A percentile compares a stretch with the other conserved stretches of the same genome.
Evolutionary conservation across 2,113 vertebrate genomes (phyloP).

Genomic region (Lophotis ruficrista): DNA sequence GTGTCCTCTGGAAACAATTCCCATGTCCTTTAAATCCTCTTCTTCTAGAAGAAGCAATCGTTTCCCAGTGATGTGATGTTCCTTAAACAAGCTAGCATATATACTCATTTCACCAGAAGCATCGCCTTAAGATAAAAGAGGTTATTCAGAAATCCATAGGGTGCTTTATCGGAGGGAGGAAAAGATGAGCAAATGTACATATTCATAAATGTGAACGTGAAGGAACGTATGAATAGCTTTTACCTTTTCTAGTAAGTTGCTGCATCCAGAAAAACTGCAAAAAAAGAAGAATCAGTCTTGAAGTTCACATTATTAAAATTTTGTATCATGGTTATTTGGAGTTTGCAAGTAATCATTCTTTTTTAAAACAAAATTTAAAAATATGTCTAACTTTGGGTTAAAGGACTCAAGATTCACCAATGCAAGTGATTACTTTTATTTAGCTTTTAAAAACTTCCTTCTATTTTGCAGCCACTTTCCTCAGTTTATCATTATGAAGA

Average conservation of each 20-base stretch:
- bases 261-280: constrained; percentile 95
- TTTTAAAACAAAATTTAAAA: neutral
- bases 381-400: neutral
- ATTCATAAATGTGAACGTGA: neutral
- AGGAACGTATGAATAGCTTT: constrained; percentile 21
- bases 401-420: neutral
- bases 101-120: constrained; percentile 82
- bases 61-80: constrained; percentile 96
- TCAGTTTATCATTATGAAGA: neutral
- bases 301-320: neutral
- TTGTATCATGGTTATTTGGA: neutral
- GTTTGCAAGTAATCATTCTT: neutral
- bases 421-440: neutral
- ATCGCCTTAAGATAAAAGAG: constrained; percentile 77
- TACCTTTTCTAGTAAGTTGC: constrained; percentile 92
- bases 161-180: neutral
- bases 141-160: constrained; percentile 44
- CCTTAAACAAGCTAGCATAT: constrained; percentile 90
- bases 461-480: neutral
- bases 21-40: constrained; percentile 93
- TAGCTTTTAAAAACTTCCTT: neutral
- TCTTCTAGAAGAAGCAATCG: constrained; percentile 90
- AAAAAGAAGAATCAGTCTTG: constrained; percentile 64
- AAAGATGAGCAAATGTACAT: neutral
- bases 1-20: constrained; percentile 93